Base-by-base conservation (phyloP, 2,113 vertebrate species). In the Capricornis sumatraensis region DNA sequence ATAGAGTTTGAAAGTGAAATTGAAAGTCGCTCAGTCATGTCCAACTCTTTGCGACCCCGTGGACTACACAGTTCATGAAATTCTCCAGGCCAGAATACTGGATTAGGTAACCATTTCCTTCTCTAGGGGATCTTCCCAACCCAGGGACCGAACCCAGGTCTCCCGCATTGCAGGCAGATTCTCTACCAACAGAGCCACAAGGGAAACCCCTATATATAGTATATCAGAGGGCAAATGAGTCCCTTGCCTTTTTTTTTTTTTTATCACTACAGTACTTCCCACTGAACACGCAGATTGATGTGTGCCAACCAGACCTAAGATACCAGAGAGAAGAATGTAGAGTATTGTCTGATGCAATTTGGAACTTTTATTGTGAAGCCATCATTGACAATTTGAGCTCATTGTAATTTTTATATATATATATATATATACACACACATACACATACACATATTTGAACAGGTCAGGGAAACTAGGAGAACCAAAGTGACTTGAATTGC, bases 161-260 rank as follows among this genome's bases (percentile, higher is more conserved):
- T 71, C n/a, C 8, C 0, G 0, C n/a, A 36, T 11, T 36, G n/a
- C 64, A 71, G 64, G 64, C 4, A 36, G n/a, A 6, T 71, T 36
- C n/a, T 71, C 17, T 71, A 36, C n/a, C 17, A 71, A n/a, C 64
- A 21, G 17, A 71, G 64, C n/a, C 64, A n/a, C 64, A 67, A n/a
- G 33, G 64, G 64, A 67, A 67, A 17, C 33, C 64, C n/a, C 17
- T 36, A 71, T 36, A 21, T 11, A 11, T 36, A 71, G 64, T 21
- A 36, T 71, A 96, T 97, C 36, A 95, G 76, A 94, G 96, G 97
- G 71, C 52, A 97, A 95, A 94, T 97, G 96, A 91, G 62, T 79
- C 28, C 2, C 2, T 97, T 92, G 82, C 17, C 25, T 92, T 93
- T 64, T 85, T 64, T 93, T 64, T 85, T 64, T 87, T 95, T 97